A percentile compares a stretch with the other conserved stretches of the same genome.
These are phyloP conservation scores for Campoletis sonorensis DNA, from an alignment of 1,140 invertebrate genomes.

Conservation along the genomic window DNA sequence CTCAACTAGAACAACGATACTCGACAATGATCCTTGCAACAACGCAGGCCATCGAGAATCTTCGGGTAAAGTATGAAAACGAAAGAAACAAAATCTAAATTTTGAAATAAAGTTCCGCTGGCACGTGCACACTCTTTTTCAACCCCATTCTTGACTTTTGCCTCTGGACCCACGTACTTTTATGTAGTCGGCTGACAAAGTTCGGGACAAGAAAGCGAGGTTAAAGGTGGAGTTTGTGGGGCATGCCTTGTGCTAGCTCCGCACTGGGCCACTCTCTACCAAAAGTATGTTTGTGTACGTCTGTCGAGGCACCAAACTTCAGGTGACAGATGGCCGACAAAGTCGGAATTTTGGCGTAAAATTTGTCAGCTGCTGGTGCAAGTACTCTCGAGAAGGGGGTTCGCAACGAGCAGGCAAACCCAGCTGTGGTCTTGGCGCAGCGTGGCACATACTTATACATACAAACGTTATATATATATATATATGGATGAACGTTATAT, in stretches of 20 bases:
- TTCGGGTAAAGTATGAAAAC: no score
- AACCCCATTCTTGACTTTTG: background rate
- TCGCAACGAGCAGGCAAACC: conserved; percentile 21
- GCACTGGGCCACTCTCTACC: conserved; percentile 1
- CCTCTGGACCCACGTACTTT: background rate
- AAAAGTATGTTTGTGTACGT: conserved; percentile 17
- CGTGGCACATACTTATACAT: background rate
- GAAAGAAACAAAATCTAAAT: no score
- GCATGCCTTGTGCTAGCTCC: background rate
- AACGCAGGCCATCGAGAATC: background rate
- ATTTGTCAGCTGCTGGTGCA: conserved; percentile 55
- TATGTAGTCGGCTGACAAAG: background rate
- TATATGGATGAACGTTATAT: background rate
- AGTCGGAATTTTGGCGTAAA: conserved; percentile 54
- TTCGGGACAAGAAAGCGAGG: conserved; percentile 18
- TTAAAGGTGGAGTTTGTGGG: conserved; percentile 10
- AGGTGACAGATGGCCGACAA: conserved; percentile 58
- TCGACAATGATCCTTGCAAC: no score
- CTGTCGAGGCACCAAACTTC: conserved; percentile 40
- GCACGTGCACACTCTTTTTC: background rate
- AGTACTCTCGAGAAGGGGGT: conserved; percentile 35
- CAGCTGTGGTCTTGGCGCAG: conserved; percentile 36
- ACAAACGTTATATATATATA: conserved; percentile 7
- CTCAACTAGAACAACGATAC: no score
- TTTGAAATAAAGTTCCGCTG: background rate